Base-by-base conservation (phyloP, 2,888 invertebrate genomes). In the Epsilonema sp. region DNA sequence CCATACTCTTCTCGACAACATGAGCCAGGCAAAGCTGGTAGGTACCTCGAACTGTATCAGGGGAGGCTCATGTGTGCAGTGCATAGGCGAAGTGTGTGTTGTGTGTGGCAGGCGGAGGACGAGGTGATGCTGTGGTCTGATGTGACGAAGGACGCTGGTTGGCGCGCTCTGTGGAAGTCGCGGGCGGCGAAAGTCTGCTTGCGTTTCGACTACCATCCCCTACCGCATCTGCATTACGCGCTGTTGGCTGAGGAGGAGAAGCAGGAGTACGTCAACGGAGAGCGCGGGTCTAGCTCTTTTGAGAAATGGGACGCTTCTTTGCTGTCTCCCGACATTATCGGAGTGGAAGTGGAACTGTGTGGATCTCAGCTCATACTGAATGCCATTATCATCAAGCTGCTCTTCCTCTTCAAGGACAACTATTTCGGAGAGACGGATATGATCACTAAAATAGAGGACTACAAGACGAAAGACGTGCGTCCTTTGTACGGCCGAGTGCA, bases 121-220 rank as follows among this genome's bases (percentile, higher is more conserved):
- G n/a, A n/a, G n/a, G n/a, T n/a, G n/a, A n/a, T n/a, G n/a, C 19
- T 44, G 4, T 48, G 48, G 48, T 19, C 22, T 8, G 25, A 23
- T 8, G 39, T 24, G 3, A 46, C 46, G 5, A 22, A 5, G 22
- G 19, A 46, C 57, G 68, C 68, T 53, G 87, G 89, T 2, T 94
- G 92, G 92, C 77, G 90, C 1, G 89, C 90, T 64, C 89, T 89
- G 62, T 89, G 89, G 89, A 82, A 82, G 42, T 86, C 90, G 4
- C 87, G 89, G 0, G 87, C 89, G 52, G 82, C 26, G 13, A 5
- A 87, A 0, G 71, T 92, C 21, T 85, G 82, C 55, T 83, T 94
- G 45, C 77, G 78, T 52, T 92, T 89, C 65, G 76, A 77, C 21
- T 92, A 87, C 66, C 89, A 92, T 67, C 89, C 90, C 0, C 79